phyloP scores from a whole-genome alignment of 2,888 invertebrate species.

The Pardosa pseudoannulata region DNA sequence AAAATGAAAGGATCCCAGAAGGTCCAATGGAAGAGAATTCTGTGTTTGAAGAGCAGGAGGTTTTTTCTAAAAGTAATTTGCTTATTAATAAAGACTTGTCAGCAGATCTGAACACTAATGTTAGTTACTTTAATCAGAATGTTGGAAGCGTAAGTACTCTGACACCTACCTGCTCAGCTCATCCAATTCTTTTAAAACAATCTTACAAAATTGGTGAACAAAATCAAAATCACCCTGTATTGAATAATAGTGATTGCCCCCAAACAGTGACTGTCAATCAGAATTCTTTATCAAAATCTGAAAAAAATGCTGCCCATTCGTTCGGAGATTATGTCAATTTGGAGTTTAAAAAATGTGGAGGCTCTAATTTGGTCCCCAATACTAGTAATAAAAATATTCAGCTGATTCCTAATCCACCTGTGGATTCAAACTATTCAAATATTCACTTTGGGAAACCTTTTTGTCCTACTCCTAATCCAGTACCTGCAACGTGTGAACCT shows the following conservation, averaged over 20 bases:
- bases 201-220: constrained; percentile 16
- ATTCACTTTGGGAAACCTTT: constrained; percentile 59
- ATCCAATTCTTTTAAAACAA: constrained; percentile 18
- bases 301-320: neutral
- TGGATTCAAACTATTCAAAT: constrained; percentile 43
- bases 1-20: neutral
- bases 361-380: neutral
- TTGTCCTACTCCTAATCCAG: constrained; percentile 54
- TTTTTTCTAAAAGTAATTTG: constrained; percentile 9
- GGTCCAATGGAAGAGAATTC: constrained; percentile 36
- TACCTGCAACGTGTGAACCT: constrained; percentile 24
- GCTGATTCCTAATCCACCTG: constrained; percentile 1
- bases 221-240: constrained; percentile 10
- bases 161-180: constrained; percentile 38
- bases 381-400: constrained; percentile 12
- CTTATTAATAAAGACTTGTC: neutral
- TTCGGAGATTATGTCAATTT: constrained; percentile 67
- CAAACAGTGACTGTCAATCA: neutral
- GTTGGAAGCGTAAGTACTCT: neutral
- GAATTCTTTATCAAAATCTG: constrained; percentile 5
- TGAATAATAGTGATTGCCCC: neutral
- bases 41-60: constrained; percentile 37
- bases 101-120: constrained; percentile 50
- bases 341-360: constrained; percentile 49
- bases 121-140: constrained; percentile 29